phyloP scores from a whole-genome alignment of 2,888 invertebrate genomes.

The Venusia cambrica region DNA sequence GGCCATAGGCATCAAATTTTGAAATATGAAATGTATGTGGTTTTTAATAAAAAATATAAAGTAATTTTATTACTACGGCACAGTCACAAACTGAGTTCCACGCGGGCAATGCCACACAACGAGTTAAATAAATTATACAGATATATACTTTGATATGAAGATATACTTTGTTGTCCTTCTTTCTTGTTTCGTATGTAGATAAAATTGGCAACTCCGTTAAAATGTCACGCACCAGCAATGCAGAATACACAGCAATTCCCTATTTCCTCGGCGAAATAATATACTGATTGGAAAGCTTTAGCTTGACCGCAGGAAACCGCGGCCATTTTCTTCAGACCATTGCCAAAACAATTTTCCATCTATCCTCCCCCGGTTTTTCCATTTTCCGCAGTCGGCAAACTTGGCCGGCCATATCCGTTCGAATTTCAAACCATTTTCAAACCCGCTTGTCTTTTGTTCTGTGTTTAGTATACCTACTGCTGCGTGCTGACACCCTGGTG shows the following conservation, averaged over 20 bases:
- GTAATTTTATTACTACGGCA: no score
- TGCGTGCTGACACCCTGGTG: constrained; percentile 29
- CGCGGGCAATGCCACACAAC: no score
- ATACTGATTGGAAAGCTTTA: constrained; percentile 60
- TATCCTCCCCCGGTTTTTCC: constrained; percentile 62
- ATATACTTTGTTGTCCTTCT: no score
- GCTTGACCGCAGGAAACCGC: constrained; percentile 53
- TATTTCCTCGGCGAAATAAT: constrained; percentile 48
- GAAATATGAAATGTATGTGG: no score
- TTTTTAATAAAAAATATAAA: no score
- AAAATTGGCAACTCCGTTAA: constrained; percentile 16
- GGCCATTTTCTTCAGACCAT: constrained; percentile 77
- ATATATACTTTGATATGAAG: no score
- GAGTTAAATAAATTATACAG: no score
- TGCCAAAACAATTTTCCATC: constrained; percentile 74
- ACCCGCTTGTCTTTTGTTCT: constrained; percentile 51
- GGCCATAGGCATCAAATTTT: no score
- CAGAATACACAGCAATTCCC: constrained; percentile 51
- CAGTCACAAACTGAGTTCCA: no score
- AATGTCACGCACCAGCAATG: constrained; percentile 51
- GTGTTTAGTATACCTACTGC: constrained; percentile 37
- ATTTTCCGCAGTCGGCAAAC: constrained; percentile 66
- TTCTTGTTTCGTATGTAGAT: constrained; percentile 26
- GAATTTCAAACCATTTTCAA: no score
- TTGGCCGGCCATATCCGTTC: constrained; percentile 48